Conservation (phyloP, 2,797 vertebrate species). For the Sebastes itinus region DNA sequence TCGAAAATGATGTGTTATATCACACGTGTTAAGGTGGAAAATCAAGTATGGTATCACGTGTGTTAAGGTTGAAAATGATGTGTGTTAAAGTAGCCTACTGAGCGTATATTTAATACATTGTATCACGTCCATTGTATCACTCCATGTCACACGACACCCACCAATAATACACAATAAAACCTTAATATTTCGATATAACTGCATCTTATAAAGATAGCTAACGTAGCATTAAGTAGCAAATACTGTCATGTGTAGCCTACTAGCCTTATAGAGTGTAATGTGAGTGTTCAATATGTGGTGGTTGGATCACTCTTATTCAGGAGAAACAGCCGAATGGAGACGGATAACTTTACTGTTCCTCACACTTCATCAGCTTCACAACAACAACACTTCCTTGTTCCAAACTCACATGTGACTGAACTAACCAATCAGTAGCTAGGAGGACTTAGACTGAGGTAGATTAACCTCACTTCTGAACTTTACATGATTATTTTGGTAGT, state of each 20-base stretch:
- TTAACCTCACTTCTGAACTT: too few relatives aligned
- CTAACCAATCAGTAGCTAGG: too few relatives aligned
- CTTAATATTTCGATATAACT: neutral
- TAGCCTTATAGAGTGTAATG: accelerated
- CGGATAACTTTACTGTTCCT: too few relatives aligned
- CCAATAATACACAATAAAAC: neutral
- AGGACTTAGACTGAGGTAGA: neutral
- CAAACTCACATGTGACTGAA: too few relatives aligned
- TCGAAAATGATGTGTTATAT: too few relatives aligned
- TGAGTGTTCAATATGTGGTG: too few relatives aligned
- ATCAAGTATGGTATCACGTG: too few relatives aligned
- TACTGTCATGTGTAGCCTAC: neutral
- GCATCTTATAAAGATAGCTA: neutral
- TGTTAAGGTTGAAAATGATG: too few relatives aligned
- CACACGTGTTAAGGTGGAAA: neutral
- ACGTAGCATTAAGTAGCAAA: neutral
- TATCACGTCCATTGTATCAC: neutral
- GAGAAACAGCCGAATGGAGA: too few relatives aligned
- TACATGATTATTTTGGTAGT: neutral
- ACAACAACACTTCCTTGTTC: too few relatives aligned
- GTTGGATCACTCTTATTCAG: too few relatives aligned
- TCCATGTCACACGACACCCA: neutral
- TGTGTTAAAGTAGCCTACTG: neutral
- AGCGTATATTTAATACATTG: neutral
- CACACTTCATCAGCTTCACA: too few relatives aligned